Percentiles rank a stretch among this genome's conserved stretches.
Conservation (phyloP, 2,113 vertebrate species). For the Onychorhynchus coronatus region DNA sequence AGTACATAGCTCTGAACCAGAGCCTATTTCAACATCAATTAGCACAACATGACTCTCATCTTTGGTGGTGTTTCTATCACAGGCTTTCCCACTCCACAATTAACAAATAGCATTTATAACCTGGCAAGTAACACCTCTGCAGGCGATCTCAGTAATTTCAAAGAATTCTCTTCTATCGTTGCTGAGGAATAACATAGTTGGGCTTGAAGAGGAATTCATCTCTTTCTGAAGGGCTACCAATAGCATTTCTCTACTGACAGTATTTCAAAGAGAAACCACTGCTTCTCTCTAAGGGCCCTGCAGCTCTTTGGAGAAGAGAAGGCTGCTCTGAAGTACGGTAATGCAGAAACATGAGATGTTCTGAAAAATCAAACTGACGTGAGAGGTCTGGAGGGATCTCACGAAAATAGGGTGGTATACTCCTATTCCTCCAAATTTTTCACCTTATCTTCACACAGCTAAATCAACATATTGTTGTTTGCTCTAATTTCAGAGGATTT, state of each 20-base stretch:
- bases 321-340: background rate
- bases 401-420: background rate
- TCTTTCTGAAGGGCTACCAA: background rate
- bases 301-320: background rate
- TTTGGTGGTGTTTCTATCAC: background rate
- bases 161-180: background rate
- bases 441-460: background rate
- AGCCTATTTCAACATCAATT: background rate
- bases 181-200: background rate
- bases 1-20: background rate
- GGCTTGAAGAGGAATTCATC: background rate
- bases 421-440: background rate
- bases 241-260: background rate
- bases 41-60: background rate
- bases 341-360: background rate
- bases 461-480: background rate
- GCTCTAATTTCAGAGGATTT: background rate
- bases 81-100: background rate
- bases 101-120: background rate
- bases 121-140: fast-evolving
- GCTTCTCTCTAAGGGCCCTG: background rate
- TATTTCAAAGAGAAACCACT: constrained; percentile 6
- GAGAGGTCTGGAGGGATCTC: background rate
- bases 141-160: background rate
- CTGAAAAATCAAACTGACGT: background rate